Base-by-base conservation (phyloP, 2,797 vertebrate genomes). In the Sebastes matsubarae region DNA sequence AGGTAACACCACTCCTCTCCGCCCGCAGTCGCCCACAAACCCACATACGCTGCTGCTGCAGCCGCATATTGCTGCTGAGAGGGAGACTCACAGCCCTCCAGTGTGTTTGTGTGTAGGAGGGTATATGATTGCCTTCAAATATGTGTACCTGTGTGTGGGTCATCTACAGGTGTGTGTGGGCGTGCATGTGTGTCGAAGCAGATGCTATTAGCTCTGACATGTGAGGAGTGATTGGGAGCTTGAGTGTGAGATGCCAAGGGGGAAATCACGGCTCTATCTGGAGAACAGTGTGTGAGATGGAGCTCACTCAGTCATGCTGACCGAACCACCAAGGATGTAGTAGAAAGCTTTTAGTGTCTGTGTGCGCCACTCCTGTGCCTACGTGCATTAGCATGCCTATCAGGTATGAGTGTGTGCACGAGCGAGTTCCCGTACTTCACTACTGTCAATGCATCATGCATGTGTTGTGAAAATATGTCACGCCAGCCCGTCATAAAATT, bases 301-400 rank as follows among this genome's bases (percentile, higher is more conserved):
- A 81, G 76, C 77, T 54, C 88, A 91, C 87, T 90, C 83, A 83
- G 89, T 85, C 88, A 90, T 63, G 87, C 84, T 86, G 88, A 89
- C 64, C 55, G 82, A 86, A 77, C 77, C 57, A 58, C 59, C 77
- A 77, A 85, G 69, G 70, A 78, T 89, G 79, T 30, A 83, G 84
- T 63, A 71, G 73, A 88, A 91, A 81, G 87, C 90, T 92, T 93
- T 93, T 88, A 90, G 86, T 61, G 78, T 77, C 71, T 84, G 58
- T 72, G 57, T 50, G 69, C 7, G 22, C 65, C 38, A 6, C 60
- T 71, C 36, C 69, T 68, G 75, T 60, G 72, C 64, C 74, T 79
- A 59, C 36, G n/a, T 76, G 67, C 42, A 4, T 50, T 27, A 52
- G 71, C 12, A 25, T 55, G 73, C 57, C n/a, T 57, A 59, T 65